phyloP scores from a whole-genome alignment of 2,888 invertebrate genomes.

The Argyresthia albistria region DNA sequence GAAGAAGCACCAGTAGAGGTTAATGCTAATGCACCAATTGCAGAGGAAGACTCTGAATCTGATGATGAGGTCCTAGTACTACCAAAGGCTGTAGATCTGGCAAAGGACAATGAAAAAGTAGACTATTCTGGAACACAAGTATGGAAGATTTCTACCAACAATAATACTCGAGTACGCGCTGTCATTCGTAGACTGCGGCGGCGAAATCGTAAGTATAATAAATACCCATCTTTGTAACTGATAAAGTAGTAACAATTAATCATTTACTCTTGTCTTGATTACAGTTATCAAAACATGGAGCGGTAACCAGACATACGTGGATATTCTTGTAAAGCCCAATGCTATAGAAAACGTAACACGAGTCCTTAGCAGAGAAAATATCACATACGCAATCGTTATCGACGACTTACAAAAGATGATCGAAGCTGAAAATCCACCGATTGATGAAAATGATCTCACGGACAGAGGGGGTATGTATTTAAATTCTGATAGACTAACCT shows the following conservation, averaged over 20 bases:
- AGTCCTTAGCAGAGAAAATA: conserved; percentile 73
- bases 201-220: conserved; percentile 43
- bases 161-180: conserved; percentile 48
- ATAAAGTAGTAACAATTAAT: not conserved
- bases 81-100: conserved; percentile 17
- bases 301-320: conserved; percentile 74
- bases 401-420: conserved; percentile 85
- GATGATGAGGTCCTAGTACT: conserved; percentile 13
- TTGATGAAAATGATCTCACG: conserved; percentile 76
- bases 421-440: conserved; percentile 83
- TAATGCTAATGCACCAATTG: conserved; percentile 8
- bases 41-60: conserved; percentile 5
- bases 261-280: not conserved
- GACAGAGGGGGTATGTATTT: conserved; percentile 76
- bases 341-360: conserved; percentile 75
- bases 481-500: conserved; percentile 1
- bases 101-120: conserved; percentile 41
- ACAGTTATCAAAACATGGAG: conserved; percentile 78
- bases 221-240: not conserved
- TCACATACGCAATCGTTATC: conserved; percentile 80
- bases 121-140: conserved; percentile 84
- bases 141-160: conserved; percentile 75
- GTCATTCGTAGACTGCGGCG: conserved; percentile 40
- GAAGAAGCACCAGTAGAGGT: not conserved
- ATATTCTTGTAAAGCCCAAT: conserved; percentile 80